Conservation (phyloP, 1,140 invertebrate species). For the Dolichoris vasculosae region DNA sequence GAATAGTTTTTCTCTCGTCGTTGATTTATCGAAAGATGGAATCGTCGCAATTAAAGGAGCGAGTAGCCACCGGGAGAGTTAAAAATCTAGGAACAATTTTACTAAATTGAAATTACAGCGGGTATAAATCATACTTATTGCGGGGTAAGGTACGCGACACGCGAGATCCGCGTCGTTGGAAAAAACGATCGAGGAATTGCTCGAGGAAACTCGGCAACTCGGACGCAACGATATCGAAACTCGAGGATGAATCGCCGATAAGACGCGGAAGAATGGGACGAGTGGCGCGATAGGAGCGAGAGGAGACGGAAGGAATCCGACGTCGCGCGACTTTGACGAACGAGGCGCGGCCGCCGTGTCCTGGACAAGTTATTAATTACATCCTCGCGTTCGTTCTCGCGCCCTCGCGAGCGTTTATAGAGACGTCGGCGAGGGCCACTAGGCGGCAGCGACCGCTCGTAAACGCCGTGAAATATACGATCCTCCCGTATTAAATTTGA, state of each 20-base stretch:
- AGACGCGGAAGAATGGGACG: neutral
- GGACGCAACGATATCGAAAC: neutral
- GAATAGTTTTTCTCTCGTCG: neutral
- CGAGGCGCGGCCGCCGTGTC: neutral
- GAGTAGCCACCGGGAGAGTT: too few relatives aligned
- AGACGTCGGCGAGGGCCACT: constrained; percentile 9
- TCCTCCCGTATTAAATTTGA: constrained; percentile 45
- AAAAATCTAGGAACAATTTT: neutral
- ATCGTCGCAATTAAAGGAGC: neutral
- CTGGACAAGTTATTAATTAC: constrained; percentile 25
- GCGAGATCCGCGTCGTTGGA: neutral
- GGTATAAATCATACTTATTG: neutral
- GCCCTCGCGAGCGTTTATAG: neutral
- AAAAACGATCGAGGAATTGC: neutral
- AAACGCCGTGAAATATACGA: constrained; percentile 45
- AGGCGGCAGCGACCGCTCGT: neutral
- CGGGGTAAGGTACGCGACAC: neutral
- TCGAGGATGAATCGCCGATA: too few relatives aligned
- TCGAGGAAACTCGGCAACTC: neutral
- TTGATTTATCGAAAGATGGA: neutral
- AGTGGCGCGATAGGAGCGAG: neutral
- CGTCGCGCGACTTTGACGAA: neutral
- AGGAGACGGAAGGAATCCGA: neutral
- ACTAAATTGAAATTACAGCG: neutral
- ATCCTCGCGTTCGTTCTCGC: neutral